Conservation (phyloP, 2,797 vertebrate genomes). For the Caiman crocodilus region DNA sequence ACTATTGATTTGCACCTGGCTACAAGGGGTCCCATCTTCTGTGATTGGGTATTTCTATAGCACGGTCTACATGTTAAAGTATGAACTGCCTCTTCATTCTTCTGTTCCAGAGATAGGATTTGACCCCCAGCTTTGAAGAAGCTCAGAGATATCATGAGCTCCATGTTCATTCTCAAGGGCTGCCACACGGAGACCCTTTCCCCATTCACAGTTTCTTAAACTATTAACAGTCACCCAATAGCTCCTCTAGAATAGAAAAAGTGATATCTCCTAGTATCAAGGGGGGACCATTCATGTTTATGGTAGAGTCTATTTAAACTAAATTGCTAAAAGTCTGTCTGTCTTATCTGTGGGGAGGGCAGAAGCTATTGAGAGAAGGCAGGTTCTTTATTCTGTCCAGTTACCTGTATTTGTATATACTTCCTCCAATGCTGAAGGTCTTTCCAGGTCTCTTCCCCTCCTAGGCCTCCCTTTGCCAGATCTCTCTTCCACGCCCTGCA, state of each 20-base stretch:
- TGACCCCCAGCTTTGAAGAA: background rate
- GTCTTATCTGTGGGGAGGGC: background rate
- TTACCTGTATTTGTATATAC: background rate
- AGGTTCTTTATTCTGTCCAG: background rate
- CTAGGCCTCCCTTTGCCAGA: background rate
- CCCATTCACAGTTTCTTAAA: background rate
- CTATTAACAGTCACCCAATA: background rate
- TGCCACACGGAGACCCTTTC: background rate
- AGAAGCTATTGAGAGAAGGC: background rate
- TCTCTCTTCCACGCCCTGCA: background rate
- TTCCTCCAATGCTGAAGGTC: background rate
- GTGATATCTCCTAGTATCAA: background rate
- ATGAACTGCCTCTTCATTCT: background rate
- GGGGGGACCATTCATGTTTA: background rate
- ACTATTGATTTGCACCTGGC: too few species aligned
- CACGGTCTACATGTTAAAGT: background rate
- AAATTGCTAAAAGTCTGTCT: background rate
- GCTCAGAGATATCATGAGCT: background rate
- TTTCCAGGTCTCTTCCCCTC: background rate
- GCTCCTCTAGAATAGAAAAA: background rate
- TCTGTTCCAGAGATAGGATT: background rate
- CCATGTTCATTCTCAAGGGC: background rate
- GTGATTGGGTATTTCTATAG: fast-evolving
- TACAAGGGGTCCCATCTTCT: background rate
- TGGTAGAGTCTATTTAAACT: background rate